Evolutionary conservation across 37 sponge, comb jelly and placozoan genomes (phyloP).

Genomic region (Bolinopsis microptera): DNA sequence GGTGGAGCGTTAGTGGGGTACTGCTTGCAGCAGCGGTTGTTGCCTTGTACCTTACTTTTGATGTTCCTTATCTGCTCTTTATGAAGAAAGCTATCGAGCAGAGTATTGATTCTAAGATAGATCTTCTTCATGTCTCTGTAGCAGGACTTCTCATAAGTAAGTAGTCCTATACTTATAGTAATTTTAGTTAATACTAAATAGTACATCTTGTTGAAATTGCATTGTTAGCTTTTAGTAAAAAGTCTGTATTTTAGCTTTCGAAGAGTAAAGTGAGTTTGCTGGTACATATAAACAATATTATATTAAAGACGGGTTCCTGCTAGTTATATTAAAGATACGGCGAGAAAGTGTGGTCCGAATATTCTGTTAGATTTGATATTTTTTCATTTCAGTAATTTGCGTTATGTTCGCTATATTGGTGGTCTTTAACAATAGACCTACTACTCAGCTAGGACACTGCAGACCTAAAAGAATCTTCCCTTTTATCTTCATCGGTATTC

Average conservation of each 20-base stretch:
- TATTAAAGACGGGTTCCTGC: no score
- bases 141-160: neutral
- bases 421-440: neutral
- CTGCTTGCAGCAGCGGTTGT: neutral
- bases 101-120: neutral
- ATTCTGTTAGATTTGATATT: no score
- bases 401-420: neutral
- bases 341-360: no score
- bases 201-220: no score
- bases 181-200: no score
- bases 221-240: no score
- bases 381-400: neutral
- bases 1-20: neutral
- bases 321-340: no score
- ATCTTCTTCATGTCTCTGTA: slow-evolving; percentile 1
- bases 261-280: no score
- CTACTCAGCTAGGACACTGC: neutral
- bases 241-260: no score
- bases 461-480: neutral
- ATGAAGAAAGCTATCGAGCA: slow-evolving; percentile 9
- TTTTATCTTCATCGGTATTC: neutral
- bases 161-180: no score
- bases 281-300: no score
- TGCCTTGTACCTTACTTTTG: neutral
- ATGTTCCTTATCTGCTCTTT: slow-evolving; percentile 22